A percentile compares a stretch with the other conserved stretches of the same genome.
Conservation (phyloP, 2,113 vertebrate genomes). For the Eolophus roseicapilla region DNA sequence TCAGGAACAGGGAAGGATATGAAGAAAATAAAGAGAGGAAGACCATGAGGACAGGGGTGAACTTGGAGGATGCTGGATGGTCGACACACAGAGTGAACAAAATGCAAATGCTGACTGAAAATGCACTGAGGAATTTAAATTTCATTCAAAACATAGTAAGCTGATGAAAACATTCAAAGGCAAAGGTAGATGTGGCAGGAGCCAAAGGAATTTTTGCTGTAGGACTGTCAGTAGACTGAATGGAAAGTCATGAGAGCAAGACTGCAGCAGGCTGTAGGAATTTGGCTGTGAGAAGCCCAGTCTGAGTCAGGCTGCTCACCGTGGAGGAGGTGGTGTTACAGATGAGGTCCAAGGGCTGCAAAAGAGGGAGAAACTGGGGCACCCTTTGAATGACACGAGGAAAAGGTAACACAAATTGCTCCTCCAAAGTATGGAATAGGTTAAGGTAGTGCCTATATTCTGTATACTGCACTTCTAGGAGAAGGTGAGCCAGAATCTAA, state of each 20-base stretch:
- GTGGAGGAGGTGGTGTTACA: background rate
- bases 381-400: background rate
- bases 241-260: background rate
- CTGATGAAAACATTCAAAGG: background rate
- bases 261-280: background rate
- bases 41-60: background rate
- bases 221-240: background rate
- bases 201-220: background rate
- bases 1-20: background rate
- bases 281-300: background rate
- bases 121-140: background rate
- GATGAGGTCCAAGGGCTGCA: background rate
- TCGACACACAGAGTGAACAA: background rate
- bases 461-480: background rate
- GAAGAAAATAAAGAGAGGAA: background rate
- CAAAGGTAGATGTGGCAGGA: background rate
- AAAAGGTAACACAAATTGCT: background rate
- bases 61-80: background rate
- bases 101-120: background rate
- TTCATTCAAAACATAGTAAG: background rate
- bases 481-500: background rate
- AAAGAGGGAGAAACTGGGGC: background rate
- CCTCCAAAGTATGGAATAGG: background rate
- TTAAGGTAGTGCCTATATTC: background rate
- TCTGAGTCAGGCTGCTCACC: background rate